Conservation (phyloP, 2,888 invertebrate genomes). For the Oscheius myriophilus region DNA sequence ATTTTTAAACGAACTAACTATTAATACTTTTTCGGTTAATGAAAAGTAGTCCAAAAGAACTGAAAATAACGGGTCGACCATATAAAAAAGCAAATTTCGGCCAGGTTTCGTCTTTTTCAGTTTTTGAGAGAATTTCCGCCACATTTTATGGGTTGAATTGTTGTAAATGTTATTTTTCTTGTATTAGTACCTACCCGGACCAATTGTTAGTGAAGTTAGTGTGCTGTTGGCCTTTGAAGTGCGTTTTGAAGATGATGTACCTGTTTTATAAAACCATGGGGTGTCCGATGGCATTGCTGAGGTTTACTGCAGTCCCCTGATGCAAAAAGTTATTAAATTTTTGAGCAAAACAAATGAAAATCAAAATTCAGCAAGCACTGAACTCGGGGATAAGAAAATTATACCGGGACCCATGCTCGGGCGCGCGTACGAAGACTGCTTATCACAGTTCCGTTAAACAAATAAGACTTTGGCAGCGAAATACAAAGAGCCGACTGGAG, state of each 20-base stretch:
- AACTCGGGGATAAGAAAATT: too few species aligned
- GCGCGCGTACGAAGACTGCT: slow-evolving; percentile 18
- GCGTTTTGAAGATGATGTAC: slow-evolving; percentile 15
- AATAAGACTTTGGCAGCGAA: slow-evolving; percentile 26
- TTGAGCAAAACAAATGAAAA: neutral
- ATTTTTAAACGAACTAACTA: too few species aligned
- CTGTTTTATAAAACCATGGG: slow-evolving; percentile 28
- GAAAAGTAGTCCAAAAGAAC: too few species aligned
- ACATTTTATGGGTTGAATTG: too few species aligned
- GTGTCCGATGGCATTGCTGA: slow-evolving; percentile 20
- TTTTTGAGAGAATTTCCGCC: too few species aligned
- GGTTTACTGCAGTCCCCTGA: neutral
- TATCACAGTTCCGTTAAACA: slow-evolving; percentile 29
- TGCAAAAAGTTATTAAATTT: neutral
- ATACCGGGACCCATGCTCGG: neutral
- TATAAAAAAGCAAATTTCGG: too few species aligned
- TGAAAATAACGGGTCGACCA: too few species aligned
- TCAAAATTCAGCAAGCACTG: too few species aligned
- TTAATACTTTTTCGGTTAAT: too few species aligned
- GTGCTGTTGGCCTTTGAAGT: slow-evolving; percentile 1
- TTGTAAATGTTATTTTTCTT: neutral
- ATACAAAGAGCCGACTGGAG: slow-evolving; percentile 1
- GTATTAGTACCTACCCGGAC: slow-evolving; percentile 4
- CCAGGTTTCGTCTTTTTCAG: too few species aligned
- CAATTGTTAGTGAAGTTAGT: slow-evolving; percentile 17